Conservation (phyloP, 2,797 vertebrate genomes). For the Squalus acanthias region DNA sequence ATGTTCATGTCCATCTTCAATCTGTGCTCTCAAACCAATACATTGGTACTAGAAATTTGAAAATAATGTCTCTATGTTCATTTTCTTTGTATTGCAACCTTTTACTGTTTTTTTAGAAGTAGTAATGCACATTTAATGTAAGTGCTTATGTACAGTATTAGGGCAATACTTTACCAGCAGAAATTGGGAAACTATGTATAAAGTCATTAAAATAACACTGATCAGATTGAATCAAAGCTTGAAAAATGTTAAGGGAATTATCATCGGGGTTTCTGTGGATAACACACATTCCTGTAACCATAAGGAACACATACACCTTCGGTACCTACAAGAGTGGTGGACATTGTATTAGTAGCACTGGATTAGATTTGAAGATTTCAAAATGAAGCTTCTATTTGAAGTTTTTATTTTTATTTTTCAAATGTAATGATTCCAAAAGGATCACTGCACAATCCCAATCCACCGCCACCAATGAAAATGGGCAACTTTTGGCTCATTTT, state of each 20-base stretch:
- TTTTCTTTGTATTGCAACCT: background rate
- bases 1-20: background rate
- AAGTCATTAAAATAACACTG: background rate
- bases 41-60: background rate
- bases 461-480: background rate
- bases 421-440: background rate
- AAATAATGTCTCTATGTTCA: constrained; percentile 1
- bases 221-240: background rate
- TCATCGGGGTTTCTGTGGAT: background rate
- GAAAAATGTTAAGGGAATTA: background rate
- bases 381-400: background rate
- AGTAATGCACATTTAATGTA: background rate
- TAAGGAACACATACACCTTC: background rate
- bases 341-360: background rate
- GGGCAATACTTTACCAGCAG: background rate
- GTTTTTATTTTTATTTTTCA: constrained; percentile 11
- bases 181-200: background rate
- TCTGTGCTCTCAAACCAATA: background rate
- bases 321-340: no score
- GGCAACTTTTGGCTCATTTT: background rate
- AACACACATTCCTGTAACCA: background rate
- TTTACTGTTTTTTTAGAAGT: background rate
- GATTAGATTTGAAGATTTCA: background rate
- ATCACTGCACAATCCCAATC: background rate
- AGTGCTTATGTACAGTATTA: background rate